Percentiles rank a stretch among this genome's conserved stretches.
Evolutionary conservation across 2,888 invertebrate genomes (phyloP).

Genomic region (Clunio marinus): DNA sequence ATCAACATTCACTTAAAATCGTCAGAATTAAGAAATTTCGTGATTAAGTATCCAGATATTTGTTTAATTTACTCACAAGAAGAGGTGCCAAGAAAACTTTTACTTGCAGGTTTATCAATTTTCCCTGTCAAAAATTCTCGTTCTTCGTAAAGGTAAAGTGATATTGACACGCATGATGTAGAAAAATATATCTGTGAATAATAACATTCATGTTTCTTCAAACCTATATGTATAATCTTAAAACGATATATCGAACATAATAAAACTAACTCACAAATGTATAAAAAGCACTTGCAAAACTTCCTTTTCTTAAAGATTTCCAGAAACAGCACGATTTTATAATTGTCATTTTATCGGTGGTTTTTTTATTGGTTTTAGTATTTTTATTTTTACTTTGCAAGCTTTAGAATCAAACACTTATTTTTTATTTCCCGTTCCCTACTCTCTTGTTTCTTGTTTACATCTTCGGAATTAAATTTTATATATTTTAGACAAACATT

Average conservation of each 20-base stretch:
- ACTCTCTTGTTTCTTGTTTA: background rate
- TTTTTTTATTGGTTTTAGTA: background rate
- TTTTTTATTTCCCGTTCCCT: background rate
- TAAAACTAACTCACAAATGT: conserved; percentile 43
- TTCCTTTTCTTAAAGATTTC: conserved; percentile 48
- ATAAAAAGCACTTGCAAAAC: conserved; percentile 47
- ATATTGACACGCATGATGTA: conserved; percentile 60
- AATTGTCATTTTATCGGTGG: conserved; percentile 45
- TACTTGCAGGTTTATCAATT: conserved; percentile 54
- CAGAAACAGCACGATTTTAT: conserved; percentile 49
- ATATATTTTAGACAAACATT: background rate
- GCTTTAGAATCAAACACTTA: background rate
- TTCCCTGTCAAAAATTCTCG: conserved; percentile 61
- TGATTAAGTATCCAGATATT: conserved; percentile 24
- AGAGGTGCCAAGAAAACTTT: conserved; percentile 56
- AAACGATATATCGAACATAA: too few species aligned
- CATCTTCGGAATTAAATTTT: too few species aligned
- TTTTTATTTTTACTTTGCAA: background rate
- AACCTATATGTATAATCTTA: too few species aligned
- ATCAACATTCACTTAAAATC: too few species aligned
- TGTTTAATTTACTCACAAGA: conserved; percentile 44
- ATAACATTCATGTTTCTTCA: conserved; percentile 31
- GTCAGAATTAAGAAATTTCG: too few species aligned
- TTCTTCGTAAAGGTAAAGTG: conserved; percentile 63
- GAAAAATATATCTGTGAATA: conserved; percentile 64